phyloP scores from a whole-genome alignment of 2,113 vertebrate species.

The Entomyzon cyanotis region DNA sequence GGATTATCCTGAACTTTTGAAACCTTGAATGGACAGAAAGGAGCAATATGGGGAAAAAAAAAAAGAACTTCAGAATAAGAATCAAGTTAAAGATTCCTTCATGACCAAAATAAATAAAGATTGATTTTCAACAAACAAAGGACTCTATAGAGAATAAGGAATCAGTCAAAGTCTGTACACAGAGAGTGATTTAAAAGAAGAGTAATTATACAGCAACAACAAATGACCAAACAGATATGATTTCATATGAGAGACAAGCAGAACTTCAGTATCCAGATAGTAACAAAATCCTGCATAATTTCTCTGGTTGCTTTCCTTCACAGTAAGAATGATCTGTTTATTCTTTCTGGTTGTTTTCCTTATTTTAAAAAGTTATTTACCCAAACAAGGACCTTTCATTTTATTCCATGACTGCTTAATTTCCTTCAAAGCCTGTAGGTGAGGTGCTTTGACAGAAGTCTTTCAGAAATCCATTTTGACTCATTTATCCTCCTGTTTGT shows the following conservation, averaged over 20 bases:
- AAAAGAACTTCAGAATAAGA: neutral
- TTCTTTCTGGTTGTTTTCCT: neutral
- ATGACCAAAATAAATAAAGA: neutral
- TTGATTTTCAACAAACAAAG: neutral
- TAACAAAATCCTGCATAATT: neutral
- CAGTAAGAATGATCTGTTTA: neutral
- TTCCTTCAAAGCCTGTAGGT: neutral
- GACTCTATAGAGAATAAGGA: neutral
- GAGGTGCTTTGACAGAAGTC: neutral
- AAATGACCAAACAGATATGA: neutral
- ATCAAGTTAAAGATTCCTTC: neutral
- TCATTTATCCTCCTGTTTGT: neutral
- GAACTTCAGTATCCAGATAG: neutral
- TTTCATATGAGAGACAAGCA: neutral
- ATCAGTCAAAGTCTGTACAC: fast-evolving
- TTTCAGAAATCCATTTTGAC: neutral
- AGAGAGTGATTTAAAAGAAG: neutral
- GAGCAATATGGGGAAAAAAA: neutral
- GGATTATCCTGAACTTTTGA: neutral
- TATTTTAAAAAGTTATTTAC: neutral
- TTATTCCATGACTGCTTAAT: neutral
- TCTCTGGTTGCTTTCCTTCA: neutral
- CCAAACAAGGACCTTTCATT: neutral
- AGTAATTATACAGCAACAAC: neutral
- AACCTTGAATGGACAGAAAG: neutral